A percentile compares a stretch with the other conserved stretches of the same genome.
Evolutionary conservation across 2,113 vertebrate species (phyloP).

Genomic region (Odocoileus hemionus): DNA sequence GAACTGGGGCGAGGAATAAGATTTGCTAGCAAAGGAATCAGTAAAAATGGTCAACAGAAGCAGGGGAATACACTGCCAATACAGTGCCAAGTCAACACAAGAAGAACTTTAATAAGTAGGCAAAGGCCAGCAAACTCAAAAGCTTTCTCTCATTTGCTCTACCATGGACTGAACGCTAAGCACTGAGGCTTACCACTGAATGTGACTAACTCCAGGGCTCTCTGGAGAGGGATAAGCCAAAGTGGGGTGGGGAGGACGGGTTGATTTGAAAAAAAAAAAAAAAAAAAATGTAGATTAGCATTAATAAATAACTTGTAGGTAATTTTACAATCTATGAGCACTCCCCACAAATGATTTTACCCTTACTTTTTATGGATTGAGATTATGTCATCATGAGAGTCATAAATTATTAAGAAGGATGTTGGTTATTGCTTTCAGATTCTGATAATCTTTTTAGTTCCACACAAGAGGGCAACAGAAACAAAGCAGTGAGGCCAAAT

Average conservation of each 20-base stretch:
- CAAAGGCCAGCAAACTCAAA: background rate
- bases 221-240: background rate
- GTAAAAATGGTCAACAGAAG: background rate
- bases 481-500: constrained; percentile 49
- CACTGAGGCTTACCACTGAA: background rate
- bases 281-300: background rate
- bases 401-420: constrained; percentile 20
- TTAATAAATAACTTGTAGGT: background rate
- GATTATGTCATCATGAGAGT: background rate
- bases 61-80: background rate
- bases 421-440: background rate
- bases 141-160: background rate
- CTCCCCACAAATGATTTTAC: background rate
- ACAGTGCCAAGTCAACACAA: background rate
- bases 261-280: background rate
- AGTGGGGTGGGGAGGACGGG: background rate
- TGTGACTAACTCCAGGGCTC: background rate
- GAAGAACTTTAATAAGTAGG: background rate
- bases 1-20: background rate
- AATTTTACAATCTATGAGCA: background rate
- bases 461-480: constrained; percentile 48
- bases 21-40: background rate
- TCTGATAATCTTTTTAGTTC: background rate
- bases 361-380: background rate
- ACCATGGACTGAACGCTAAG: background rate